phyloP scores from a whole-genome alignment of 23 tunicate genomes.

The Trididemnum miniatum region DNA sequence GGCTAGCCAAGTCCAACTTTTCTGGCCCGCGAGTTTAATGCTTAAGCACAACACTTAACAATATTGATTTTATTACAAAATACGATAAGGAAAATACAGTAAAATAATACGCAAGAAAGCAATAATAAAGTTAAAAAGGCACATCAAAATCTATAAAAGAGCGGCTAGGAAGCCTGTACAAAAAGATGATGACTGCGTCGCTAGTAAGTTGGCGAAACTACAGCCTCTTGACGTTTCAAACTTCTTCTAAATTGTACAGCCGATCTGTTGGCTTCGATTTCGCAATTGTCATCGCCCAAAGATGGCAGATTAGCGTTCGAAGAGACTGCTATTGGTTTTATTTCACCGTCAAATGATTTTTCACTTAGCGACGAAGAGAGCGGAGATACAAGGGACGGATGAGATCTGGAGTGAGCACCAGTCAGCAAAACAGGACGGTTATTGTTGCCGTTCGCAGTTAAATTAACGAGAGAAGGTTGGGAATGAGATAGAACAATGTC shows the following conservation, averaged over 20 bases:
- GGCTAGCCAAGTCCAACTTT: too few species aligned
- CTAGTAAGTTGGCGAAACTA: background rate
- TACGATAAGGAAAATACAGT: too few species aligned
- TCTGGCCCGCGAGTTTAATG: too few species aligned
- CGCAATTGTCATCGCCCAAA: background rate
- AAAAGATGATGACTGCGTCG: background rate
- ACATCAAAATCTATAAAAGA: background rate
- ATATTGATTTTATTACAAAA: too few species aligned
- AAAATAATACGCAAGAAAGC: too few species aligned
- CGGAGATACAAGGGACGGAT: slow-evolving; percentile 41
- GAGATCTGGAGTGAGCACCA: slow-evolving; percentile 18
- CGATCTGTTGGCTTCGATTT: background rate
- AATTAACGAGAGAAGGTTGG: slow-evolving; percentile 8
- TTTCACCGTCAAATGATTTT: slow-evolving; percentile 50
- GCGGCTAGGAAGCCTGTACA: background rate
- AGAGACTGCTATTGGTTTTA: slow-evolving; percentile 54
- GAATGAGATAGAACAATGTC: slow-evolving; percentile 7
- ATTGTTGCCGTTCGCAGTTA: background rate
- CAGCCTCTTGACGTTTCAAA: slow-evolving; percentile 22
- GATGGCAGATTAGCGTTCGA: slow-evolving; percentile 30
- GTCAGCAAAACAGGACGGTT: slow-evolving; percentile 10
- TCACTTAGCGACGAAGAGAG: slow-evolving; percentile 21
- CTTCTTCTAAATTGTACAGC: slow-evolving; percentile 4
- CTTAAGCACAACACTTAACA: too few species aligned
- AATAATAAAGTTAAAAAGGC: too few species aligned